Conservation (phyloP, 2,888 invertebrate genomes). For the Sesia bembeciformis region DNA sequence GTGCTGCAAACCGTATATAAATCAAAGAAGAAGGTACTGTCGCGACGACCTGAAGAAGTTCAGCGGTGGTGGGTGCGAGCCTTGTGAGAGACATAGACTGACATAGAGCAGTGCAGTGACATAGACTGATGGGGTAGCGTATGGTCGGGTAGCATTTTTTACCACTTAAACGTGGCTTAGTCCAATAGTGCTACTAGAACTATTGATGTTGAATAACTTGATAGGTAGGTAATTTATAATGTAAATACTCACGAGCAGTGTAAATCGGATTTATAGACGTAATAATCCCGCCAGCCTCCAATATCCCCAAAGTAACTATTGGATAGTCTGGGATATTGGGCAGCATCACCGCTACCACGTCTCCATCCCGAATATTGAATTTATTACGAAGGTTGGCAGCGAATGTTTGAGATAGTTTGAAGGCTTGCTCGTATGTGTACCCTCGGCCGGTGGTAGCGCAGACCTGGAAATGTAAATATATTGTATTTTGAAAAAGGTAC, state of each 20-base stretch:
- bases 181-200: no score
- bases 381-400: conserved; percentile 78
- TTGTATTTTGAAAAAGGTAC: not conserved
- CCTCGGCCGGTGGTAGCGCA: conserved; percentile 82
- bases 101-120: no score
- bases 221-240: not conserved
- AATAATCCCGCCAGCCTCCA: conserved; percentile 80
- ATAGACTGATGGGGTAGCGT: no score
- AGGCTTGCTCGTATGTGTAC: conserved; percentile 80
- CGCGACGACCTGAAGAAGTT: no score
- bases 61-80: no score
- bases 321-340: conserved; percentile 86
- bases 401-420: conserved; percentile 77
- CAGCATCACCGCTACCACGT: conserved; percentile 80
- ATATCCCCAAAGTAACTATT: conserved; percentile 76
- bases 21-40: no score
- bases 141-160: no score
- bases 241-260: conserved; percentile 71
- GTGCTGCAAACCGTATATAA: no score
- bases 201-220: no score
- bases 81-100: no score
- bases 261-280: conserved; percentile 86
- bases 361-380: conserved; percentile 77
- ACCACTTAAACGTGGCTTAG: no score
- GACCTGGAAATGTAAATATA: conserved; percentile 67